Base-by-base conservation (phyloP, 2,797 vertebrate species). In the Acanthornis magna region DNA sequence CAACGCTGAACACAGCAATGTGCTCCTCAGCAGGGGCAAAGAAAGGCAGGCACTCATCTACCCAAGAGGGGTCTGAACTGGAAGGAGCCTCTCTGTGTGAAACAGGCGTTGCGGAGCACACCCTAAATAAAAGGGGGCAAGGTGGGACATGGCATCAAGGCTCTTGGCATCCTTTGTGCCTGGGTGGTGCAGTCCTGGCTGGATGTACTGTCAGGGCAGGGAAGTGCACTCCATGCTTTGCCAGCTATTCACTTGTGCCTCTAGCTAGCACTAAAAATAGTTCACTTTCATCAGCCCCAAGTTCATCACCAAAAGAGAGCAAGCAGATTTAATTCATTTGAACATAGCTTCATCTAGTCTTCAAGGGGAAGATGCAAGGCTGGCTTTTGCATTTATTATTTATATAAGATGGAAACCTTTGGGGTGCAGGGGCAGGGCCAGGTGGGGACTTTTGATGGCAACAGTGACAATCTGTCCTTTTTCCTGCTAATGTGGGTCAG, bases 211-310 rank as follows among this genome's bases (percentile, higher is more conserved):
- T 22, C 57, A 80, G 32, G 48, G 40, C 67, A 83, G 57, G 53
- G 63, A 57, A 67, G 40, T 34, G 25, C 0, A 2, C 48, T 71
- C 71, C 13, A 1, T 4, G 6, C 60, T 82, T 76, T 68, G 63
- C 74, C 92, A 94, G 78, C 78, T 45, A 2, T 53, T 73, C 17
- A 6, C 74, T 72, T 75, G 58, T 73, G 94, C 92, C 74, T 89
- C 84, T 36, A 92, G 91, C 63, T 60, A 76, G 27, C 16, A 11
- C 91, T 73, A 93, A 93, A 91, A 89, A 91, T 92, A 89, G 72
- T 65, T 91, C 55, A 21, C 60, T 73, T 85, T 70, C 71, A 70
- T 89, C 40, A 87, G 8, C 67, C 27, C 81, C 63, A 51, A 93
- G 55, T 66, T 95, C 77, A 82, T 60, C 89, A 82, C 67, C 36